phyloP scores from a whole-genome alignment of 2,888 invertebrate species.

The Tholera decimalis region DNA sequence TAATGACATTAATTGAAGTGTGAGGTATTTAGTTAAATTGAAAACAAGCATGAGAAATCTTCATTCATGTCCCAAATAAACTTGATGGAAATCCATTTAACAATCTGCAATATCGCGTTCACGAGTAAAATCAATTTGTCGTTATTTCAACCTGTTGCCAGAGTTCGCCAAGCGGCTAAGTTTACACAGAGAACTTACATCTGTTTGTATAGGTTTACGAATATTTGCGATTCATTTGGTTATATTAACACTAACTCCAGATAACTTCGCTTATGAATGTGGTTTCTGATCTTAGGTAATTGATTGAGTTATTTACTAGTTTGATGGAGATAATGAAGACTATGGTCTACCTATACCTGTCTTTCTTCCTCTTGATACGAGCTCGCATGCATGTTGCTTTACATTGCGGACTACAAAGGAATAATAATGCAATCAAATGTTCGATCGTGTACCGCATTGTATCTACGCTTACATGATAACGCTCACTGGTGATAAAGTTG shows the following conservation, averaged over 20 bases:
- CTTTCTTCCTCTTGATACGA: too few species aligned
- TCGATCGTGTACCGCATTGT: too few species aligned
- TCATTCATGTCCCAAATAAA: too few species aligned
- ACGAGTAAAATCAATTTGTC: constrained; percentile 30
- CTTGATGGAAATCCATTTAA: constrained; percentile 2
- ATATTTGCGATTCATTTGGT: constrained; percentile 29
- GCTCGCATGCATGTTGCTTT: too few species aligned
- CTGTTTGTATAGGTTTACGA: constrained; percentile 16
- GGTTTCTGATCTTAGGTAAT: not conserved
- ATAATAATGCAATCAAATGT: too few species aligned
- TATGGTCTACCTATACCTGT: too few species aligned
- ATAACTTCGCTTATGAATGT: not conserved
- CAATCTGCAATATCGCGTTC: constrained; percentile 4
- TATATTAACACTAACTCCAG: constrained; percentile 8
- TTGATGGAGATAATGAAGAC: not conserved
- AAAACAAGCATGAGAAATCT: too few species aligned
- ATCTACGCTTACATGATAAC: too few species aligned
- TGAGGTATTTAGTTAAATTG: too few species aligned
- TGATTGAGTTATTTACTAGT: not conserved
- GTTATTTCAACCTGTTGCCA: constrained; percentile 40
- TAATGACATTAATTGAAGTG: too few species aligned
- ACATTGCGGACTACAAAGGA: too few species aligned
- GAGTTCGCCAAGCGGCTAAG: constrained; percentile 3
- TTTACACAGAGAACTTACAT: constrained; percentile 16
- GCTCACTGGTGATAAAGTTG: too few species aligned